Evolutionary conservation across 92 coral and sea anemone species (phyloP), one percentile per base, ranked within the genome.

Genomic region (Hydrozoanthus gracilis): DNA sequence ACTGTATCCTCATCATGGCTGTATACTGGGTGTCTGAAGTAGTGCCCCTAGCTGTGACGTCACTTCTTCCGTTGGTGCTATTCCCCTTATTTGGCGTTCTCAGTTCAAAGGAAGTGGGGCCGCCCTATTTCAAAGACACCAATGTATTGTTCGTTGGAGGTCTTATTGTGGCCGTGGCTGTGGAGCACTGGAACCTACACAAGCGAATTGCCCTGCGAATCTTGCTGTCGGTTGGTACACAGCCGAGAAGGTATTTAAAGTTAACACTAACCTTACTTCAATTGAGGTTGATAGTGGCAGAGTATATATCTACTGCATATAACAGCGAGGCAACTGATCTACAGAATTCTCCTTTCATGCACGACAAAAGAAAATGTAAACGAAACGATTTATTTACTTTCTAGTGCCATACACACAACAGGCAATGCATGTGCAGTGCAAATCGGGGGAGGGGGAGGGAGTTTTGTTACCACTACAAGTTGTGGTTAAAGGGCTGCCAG

Each of bases 21-120:
- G 89, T 95, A 62, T 96, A 93, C 88, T 96, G 99, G 99, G 96
- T 96, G 46, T 95, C 99, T 4, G 99, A 96, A 69, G 99, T 95
- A 7, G 93, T 95, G 46, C 93, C 95, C 20, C 92, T 96, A 68
- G 99, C 98, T 5, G 99, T 96, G 55, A 96, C 99, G 14, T 92
- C 98, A 17, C 92, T 96, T 13, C 86, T 96, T 9, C 99, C 99
- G 3, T 78, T 96, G 73, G 93, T 96, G 27, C 87, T 96, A 27
- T 96, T 96, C 77, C 99, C 99, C 15, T 14, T 95, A 65, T 89
- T 96, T 88, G 99, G 99, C 15, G 99, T 96, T 88, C 95, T 96
- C 65, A 96, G 92, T 6, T 93, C 99, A 35, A 95, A 96, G 78
- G 79, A 93, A 20, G 95, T 95, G 68, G 92, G 95, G 20, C 91